Percentiles rank a stretch among this genome's conserved stretches.
These are phyloP conservation scores for Pica pica DNA, from an alignment of 2,113 vertebrate genomes.

Conservation along the genomic window DNA sequence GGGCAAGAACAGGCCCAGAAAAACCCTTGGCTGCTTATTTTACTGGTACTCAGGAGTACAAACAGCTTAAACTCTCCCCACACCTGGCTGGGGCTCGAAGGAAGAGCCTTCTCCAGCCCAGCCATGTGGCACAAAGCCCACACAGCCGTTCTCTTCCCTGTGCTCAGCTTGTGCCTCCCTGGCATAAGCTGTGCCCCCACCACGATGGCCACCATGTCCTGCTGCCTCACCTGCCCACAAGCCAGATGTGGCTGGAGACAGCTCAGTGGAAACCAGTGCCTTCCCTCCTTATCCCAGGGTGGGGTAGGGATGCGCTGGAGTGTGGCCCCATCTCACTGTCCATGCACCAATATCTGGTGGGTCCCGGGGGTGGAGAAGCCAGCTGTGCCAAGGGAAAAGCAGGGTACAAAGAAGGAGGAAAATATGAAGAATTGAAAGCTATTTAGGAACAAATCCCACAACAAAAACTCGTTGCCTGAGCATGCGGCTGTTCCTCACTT, in stretches of 20 bases:
- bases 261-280: not conserved
- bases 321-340: not conserved
- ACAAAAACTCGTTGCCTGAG: not conserved
- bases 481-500: not conserved
- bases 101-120: not conserved
- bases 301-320: not conserved
- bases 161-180: not conserved
- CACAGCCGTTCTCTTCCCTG: not conserved
- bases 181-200: not conserved
- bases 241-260: fast-evolving
- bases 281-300: not conserved
- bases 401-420: not conserved
- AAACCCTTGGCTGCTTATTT: not conserved
- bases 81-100: not conserved
- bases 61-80: not conserved
- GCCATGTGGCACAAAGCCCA: not conserved
- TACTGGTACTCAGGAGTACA: not conserved
- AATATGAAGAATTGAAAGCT: not conserved
- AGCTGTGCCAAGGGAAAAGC: not conserved
- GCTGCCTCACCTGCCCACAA: fast-evolving
- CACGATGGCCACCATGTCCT: fast-evolving
- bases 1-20: not conserved
- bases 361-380: not conserved
- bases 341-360: not conserved
- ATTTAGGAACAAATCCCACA: not conserved